phyloP scores from a whole-genome alignment of 2,888 invertebrate species.

The Selenia dentaria region DNA sequence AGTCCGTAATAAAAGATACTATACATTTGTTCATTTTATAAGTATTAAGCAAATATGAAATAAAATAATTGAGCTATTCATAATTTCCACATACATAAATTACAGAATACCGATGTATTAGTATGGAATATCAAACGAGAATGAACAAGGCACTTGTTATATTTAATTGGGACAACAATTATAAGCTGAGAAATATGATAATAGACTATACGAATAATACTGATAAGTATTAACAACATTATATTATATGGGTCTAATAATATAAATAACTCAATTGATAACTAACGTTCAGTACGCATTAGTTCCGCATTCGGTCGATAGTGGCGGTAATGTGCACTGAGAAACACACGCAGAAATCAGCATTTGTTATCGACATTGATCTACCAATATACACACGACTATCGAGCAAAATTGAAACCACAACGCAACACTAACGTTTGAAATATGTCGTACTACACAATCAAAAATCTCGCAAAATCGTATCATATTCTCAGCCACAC shows the following conservation, averaged over 20 bases:
- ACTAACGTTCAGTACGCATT: background rate
- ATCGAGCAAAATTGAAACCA: background rate
- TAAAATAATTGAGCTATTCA: conserved; percentile 3
- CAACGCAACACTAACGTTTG: background rate
- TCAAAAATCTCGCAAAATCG: conserved; percentile 1
- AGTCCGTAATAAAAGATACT: too few relatives aligned
- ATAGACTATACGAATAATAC: conserved; percentile 28
- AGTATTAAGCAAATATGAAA: background rate
- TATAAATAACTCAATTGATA: background rate
- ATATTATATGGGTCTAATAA: conserved; percentile 4
- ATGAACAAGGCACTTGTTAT: conserved; percentile 39
- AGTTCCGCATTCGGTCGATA: conserved; percentile 1
- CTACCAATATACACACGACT: background rate
- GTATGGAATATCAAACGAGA: conserved; percentile 45
- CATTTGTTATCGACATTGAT: background rate
- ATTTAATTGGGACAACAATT: conserved; percentile 1
- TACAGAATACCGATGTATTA: conserved; percentile 18
- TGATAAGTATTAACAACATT: conserved; percentile 21
- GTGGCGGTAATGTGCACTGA: conserved; percentile 2
- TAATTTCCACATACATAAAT: conserved; percentile 4
- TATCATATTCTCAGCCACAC: conserved; percentile 15
- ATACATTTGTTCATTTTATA: too few relatives aligned
- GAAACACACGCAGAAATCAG: background rate
- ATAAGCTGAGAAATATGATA: conserved; percentile 12
- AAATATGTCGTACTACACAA: background rate